A percentile compares a stretch with the other conserved stretches of the same genome.
Evolutionary conservation across 92 coral and sea anemone genomes (phyloP).

Genomic region (Phenganax subtilis): DNA sequence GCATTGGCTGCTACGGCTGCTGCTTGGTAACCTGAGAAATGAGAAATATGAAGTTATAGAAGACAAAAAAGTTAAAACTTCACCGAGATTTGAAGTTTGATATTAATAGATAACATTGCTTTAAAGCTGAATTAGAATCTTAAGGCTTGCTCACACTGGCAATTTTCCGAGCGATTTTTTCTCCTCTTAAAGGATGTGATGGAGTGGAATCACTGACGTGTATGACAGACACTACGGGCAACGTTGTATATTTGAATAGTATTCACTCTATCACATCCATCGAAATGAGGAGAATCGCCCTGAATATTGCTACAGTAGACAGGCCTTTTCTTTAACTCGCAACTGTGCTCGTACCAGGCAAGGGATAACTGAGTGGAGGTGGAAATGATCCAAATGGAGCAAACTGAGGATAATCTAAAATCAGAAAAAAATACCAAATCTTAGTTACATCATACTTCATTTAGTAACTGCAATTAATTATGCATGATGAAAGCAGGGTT

Average conservation of each 20-base stretch:
- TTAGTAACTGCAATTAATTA: background rate
- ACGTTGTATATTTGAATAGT: background rate
- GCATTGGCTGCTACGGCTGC: slow-evolving; percentile 77
- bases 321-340: background rate
- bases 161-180: background rate
- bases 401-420: slow-evolving; percentile 29
- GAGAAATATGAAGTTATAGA: slow-evolving; percentile 21
- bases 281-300: too few species aligned
- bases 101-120: too few species aligned
- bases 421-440: background rate
- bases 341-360: slow-evolving; percentile 16
- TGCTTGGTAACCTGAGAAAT: slow-evolving; percentile 62
- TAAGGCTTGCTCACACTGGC: too few species aligned
- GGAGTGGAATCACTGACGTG: background rate
- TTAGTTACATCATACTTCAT: background rate
- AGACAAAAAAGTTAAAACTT: too few species aligned
- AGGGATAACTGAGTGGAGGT: slow-evolving; percentile 33
- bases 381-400: slow-evolving; percentile 31
- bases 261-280: background rate
- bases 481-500: background rate
- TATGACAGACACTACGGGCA: background rate
- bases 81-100: too few species aligned
- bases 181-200: background rate
- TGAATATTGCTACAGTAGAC: too few species aligned
- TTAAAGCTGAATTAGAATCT: too few species aligned